Evolutionary conservation across 2,113 vertebrate species (phyloP).

Genomic region (Petroica traversi): DNA sequence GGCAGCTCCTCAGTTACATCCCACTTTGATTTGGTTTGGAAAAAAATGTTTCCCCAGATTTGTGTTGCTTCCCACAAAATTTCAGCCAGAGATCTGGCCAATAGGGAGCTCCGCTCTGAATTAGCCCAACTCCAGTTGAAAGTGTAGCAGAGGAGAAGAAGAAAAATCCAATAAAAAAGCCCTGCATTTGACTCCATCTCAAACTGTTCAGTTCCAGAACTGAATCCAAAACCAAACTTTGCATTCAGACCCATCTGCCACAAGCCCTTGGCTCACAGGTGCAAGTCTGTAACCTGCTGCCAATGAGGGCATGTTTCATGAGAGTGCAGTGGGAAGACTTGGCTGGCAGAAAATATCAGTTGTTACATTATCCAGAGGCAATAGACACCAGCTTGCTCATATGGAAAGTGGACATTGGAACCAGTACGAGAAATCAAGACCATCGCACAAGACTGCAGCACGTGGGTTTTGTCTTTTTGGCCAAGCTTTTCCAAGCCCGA

Average conservation of each 20-base stretch:
- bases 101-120: not conserved
- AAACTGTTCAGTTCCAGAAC: slow-evolving; percentile 2
- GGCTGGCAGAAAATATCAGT: not conserved
- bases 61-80: not conserved
- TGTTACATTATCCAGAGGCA: not conserved
- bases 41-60: not conserved
- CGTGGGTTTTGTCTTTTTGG: not conserved
- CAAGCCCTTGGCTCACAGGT: not conserved
- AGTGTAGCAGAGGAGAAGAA: not conserved
- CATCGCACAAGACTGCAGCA: accelerated
- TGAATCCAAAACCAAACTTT: slow-evolving; percentile 40
- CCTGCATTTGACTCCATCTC: not conserved
- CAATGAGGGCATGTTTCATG: not conserved
- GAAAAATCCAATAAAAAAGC: not conserved
- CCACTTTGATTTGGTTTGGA: not conserved
- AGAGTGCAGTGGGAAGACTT: not conserved
- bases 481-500: not conserved
- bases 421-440: not conserved
- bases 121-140: not conserved
- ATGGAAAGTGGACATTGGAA: not conserved
- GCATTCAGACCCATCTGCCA: not conserved
- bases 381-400: not conserved
- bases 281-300: not conserved
- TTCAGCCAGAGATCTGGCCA: not conserved
- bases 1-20: not conserved